A percentile compares a stretch with the other conserved stretches of the same genome.
phyloP scores from a whole-genome alignment of 2,113 vertebrate genomes.

The Gymnogyps californianus region DNA sequence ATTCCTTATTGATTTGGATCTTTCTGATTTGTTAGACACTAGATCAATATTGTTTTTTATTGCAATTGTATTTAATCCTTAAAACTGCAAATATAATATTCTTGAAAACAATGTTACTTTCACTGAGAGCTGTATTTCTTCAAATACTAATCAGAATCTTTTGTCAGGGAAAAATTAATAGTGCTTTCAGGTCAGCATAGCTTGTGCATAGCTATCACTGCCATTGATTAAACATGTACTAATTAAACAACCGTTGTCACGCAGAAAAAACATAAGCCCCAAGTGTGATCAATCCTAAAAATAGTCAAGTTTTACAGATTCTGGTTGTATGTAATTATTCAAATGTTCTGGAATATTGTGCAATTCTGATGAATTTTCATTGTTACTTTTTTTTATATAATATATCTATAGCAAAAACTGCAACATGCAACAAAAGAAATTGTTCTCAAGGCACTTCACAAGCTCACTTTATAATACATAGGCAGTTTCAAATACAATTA shows the following conservation, averaged over 20 bases:
- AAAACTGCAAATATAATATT: neutral
- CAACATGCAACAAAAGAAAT: neutral
- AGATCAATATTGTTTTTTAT: neutral
- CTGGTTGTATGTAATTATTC: neutral
- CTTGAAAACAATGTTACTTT: neutral
- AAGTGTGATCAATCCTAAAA: neutral
- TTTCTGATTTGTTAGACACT: neutral
- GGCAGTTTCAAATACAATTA: neutral
- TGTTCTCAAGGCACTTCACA: neutral
- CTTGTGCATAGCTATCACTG: neutral
- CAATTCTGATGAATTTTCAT: neutral
- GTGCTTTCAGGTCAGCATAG: neutral
- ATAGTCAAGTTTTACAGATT: neutral
- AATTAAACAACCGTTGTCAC: neutral
- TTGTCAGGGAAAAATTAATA: neutral
- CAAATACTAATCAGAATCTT: neutral
- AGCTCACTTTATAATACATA: neutral
- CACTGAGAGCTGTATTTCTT: neutral
- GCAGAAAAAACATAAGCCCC: neutral
- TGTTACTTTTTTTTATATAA: neutral
- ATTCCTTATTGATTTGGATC: neutral
- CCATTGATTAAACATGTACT: neutral
- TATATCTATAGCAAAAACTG: neutral
- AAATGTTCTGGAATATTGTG: neutral
- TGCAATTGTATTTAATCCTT: neutral